These are phyloP conservation scores for Globodera rostochiensis DNA, from an alignment of 1,140 invertebrate species.

Conservation along the genomic window DNA sequence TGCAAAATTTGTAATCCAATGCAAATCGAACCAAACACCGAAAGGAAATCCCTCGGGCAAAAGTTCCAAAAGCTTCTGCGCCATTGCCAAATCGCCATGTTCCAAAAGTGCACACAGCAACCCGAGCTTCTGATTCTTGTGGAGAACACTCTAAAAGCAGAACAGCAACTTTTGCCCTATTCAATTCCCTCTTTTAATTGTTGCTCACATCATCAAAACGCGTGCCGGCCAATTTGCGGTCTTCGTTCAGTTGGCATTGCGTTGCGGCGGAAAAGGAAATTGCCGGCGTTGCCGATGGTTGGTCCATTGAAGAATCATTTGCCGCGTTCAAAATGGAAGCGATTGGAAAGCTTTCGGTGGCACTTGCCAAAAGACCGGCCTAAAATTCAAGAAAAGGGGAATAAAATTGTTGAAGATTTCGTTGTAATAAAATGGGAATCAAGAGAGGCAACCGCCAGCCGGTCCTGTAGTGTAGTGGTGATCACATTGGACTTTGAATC, in stretches of 20 bases:
- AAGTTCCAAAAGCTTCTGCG: conserved; percentile 76
- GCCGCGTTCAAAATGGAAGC: conserved; percentile 23
- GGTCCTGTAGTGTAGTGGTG: conserved; percentile 34
- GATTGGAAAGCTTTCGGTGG: conserved; percentile 21
- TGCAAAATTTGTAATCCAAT: background rate
- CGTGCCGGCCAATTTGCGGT: conserved; percentile 42
- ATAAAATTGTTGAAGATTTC: background rate
- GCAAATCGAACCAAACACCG: conserved; percentile 46
- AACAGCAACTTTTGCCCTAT: background rate
- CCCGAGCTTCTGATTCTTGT: conserved; percentile 86
- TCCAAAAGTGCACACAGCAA: conserved; percentile 83
- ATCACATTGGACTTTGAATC: conserved; percentile 36
- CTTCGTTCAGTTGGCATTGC: conserved; percentile 42
- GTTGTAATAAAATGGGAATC: background rate
- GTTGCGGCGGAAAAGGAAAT: conserved; percentile 40
- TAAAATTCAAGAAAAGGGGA: background rate
- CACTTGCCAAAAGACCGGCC: conserved; percentile 24
- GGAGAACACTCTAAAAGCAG: conserved; percentile 65
- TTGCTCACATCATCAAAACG: conserved; percentile 43
- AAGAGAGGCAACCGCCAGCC: background rate
- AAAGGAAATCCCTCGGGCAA: conserved; percentile 81
- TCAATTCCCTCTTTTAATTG: background rate
- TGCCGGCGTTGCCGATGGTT: conserved; percentile 20
- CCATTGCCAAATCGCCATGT: conserved; percentile 86
- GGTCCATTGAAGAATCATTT: conserved; percentile 34